Percentiles rank a stretch among this genome's conserved stretches.
These are phyloP conservation scores for Bombus sibiricus DNA, from an alignment of 1,140 invertebrate species.

Conservation along the genomic window DNA sequence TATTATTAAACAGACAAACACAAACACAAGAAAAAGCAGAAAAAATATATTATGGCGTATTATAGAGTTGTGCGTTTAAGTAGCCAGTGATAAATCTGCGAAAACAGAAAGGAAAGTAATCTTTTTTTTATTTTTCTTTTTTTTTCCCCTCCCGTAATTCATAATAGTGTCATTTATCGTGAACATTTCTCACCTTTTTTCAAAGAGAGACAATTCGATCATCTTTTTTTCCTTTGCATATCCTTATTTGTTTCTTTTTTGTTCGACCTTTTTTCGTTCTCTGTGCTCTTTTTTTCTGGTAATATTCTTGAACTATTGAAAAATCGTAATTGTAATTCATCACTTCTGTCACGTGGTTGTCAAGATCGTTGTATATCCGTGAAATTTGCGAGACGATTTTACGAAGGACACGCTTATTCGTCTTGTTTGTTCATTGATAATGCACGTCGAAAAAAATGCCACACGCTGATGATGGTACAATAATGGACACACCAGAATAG, in stretches of 20 bases:
- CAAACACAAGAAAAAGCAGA: neutral
- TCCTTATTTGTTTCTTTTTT: neutral
- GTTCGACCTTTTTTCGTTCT: neutral
- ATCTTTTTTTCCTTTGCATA: constrained; percentile 57
- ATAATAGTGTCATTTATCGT: constrained; percentile 68
- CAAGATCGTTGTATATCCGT: constrained; percentile 63
- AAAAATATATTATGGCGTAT: constrained; percentile 62
- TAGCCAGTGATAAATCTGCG: constrained; percentile 60
- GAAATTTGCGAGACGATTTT: neutral
- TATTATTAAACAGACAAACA: constrained; percentile 39
- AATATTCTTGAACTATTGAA: constrained; percentile 51
- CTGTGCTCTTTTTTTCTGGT: no score
- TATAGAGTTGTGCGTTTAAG: constrained; percentile 72
- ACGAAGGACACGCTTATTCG: neutral
- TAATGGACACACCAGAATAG: neutral
- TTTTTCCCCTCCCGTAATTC: constrained; percentile 43
- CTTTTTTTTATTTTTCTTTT: neutral
- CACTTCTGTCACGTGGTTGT: constrained; percentile 65
- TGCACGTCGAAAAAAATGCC: constrained; percentile 66
- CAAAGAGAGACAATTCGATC: constrained; percentile 47
- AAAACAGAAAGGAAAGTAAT: constrained; percentile 72
- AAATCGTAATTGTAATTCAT: constrained; percentile 62
- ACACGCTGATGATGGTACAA: constrained; percentile 24
- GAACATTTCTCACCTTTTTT: neutral
- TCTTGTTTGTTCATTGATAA: neutral